Evolutionary conservation across 2,888 invertebrate species (phyloP).

Genomic region (Apodemia hepburni): DNA sequence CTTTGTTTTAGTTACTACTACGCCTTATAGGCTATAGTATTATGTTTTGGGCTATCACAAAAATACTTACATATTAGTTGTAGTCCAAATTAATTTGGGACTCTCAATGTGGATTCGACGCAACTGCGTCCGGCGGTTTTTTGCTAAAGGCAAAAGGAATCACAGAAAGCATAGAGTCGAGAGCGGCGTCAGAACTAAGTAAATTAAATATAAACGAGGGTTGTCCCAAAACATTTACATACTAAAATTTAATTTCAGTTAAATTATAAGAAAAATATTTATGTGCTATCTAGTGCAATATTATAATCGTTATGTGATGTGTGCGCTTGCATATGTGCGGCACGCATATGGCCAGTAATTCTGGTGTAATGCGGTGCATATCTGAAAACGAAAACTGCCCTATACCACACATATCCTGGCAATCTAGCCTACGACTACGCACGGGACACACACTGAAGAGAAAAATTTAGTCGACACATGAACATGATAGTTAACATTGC

Average conservation of each 20-base stretch:
- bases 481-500: constrained; percentile 75
- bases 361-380: constrained; percentile 80
- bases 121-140: constrained; percentile 19
- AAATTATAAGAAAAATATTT: constrained; percentile 66
- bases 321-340: constrained; percentile 80
- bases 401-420: constrained; percentile 78
- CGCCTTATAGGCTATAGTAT: not conserved
- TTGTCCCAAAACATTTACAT: constrained; percentile 79
- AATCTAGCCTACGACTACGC: constrained; percentile 66
- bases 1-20: not conserved
- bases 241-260: constrained; percentile 62
- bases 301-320: constrained; percentile 76
- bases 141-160: constrained; percentile 33
- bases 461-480: constrained; percentile 73
- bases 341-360: constrained; percentile 80
- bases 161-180: constrained; percentile 66
- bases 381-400: constrained; percentile 80
- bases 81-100: constrained; percentile 11
- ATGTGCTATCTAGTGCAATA: constrained; percentile 79
- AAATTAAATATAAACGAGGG: constrained; percentile 72
- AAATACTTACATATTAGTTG: constrained; percentile 15
- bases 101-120: not conserved
- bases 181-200: constrained; percentile 71
- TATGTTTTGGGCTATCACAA: constrained; percentile 2
- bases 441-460: constrained; percentile 69